These are phyloP conservation scores for Pitangus sulphuratus DNA, from an alignment of 2,797 vertebrate genomes.

Conservation along the genomic window DNA sequence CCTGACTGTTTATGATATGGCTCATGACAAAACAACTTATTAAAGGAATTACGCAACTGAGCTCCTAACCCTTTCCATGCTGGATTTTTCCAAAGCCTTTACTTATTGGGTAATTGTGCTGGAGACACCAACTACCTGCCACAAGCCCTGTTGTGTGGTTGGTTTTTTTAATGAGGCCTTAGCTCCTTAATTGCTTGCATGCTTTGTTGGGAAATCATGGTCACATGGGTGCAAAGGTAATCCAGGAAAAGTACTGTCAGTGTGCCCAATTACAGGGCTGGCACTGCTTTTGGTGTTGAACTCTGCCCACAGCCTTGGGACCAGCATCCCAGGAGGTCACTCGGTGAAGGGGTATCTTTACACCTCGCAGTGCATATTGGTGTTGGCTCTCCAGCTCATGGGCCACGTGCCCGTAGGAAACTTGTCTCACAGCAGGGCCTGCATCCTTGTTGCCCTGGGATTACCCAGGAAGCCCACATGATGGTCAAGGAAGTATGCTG, in stretches of 20 bases:
- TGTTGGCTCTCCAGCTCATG: not conserved
- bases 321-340: not conserved
- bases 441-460: not conserved
- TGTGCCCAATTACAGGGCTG: not conserved
- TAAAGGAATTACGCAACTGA: slow-evolving; percentile 44
- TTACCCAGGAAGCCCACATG: accelerated
- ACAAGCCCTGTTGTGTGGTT: not conserved
- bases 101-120: not conserved
- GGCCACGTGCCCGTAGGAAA: not conserved
- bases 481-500: accelerated
- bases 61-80: slow-evolving; percentile 11
- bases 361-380: not conserved
- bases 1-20: slow-evolving; percentile 49
- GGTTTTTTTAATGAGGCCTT: not conserved
- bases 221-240: not conserved
- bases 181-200: not conserved
- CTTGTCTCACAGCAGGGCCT: not conserved
- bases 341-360: not conserved
- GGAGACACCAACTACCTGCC: not conserved
- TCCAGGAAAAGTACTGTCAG: slow-evolving; percentile 11
- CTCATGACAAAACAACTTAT: slow-evolving; percentile 60
- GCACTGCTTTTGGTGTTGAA: not conserved
- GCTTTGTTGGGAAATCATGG: not conserved
- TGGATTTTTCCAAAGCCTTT: slow-evolving; percentile 36
- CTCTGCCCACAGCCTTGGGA: not conserved